These are phyloP conservation scores for Chionis minor DNA, from an alignment of 2,113 vertebrate species.

Conservation along the genomic window DNA sequence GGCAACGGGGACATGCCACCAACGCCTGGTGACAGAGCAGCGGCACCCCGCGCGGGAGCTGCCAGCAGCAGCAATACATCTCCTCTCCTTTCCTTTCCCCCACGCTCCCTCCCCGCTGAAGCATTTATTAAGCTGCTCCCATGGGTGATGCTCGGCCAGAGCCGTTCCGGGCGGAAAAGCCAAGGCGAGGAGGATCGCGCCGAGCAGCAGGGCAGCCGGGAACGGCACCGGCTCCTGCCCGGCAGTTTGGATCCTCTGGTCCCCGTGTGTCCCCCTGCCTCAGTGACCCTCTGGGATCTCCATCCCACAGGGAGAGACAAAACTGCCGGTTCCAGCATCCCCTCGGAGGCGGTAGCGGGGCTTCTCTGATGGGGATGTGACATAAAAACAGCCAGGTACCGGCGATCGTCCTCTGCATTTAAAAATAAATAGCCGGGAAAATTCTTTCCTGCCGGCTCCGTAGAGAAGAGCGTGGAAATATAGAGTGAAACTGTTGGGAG, in stretches of 20 bases:
- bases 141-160: neutral
- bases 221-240: neutral
- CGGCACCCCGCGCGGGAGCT: slow-evolving; percentile 37
- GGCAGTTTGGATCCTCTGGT: neutral
- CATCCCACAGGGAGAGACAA: accelerated
- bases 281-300: neutral
- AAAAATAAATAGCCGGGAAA: neutral
- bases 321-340: accelerated
- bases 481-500: neutral
- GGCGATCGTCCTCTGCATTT: accelerated
- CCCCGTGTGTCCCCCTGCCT: neutral
- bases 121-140: slow-evolving; percentile 4
- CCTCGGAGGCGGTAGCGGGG: accelerated
- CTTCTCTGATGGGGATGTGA: accelerated
- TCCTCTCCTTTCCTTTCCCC: slow-evolving; percentile 33
- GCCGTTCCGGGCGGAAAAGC: neutral
- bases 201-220: neutral
- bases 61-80: slow-evolving; percentile 37
- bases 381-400: neutral
- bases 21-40: slow-evolving; percentile 47
- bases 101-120: neutral
- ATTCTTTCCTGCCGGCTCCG: neutral
- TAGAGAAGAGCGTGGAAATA: neutral
- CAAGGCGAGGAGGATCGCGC: neutral
- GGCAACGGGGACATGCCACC: slow-evolving; percentile 50